Evolutionary conservation across 1,140 invertebrate species (phyloP).

Genomic region (Ditylenchus dipsaci): DNA sequence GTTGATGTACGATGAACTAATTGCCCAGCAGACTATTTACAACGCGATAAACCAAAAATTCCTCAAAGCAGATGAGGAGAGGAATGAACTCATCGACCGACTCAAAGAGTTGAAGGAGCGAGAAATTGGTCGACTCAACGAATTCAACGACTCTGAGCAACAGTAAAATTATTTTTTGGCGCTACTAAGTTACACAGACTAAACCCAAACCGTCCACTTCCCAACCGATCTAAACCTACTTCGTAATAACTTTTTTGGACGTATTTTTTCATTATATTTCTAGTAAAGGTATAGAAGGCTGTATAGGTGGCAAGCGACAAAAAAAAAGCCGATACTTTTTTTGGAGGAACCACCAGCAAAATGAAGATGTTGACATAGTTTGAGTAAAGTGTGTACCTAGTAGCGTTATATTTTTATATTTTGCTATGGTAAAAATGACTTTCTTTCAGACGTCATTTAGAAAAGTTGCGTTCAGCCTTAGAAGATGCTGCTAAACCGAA

Average conservation of each 20-base stretch:
- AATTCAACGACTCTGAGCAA: conserved; percentile 40
- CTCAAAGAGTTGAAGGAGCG: conserved; percentile 39
- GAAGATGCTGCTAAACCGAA: conserved; percentile 30
- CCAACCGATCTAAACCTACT: too few species aligned
- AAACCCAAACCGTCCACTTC: too few species aligned
- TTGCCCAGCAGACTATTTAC: conserved; percentile 31
- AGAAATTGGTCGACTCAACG: conserved; percentile 35
- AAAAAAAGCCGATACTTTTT: too few species aligned
- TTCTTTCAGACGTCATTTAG: conserved; percentile 17
- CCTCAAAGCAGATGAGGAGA: conserved; percentile 28
- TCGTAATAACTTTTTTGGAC: too few species aligned
- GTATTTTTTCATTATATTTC: too few species aligned
- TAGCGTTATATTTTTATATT: too few species aligned
- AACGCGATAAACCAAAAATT: conserved; percentile 29
- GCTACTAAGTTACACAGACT: neutral
- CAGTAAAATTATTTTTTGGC: conserved; percentile 24
- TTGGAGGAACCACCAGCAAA: too few species aligned
- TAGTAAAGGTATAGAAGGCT: too few species aligned
- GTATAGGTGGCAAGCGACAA: too few species aligned
- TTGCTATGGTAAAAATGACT: too few species aligned
- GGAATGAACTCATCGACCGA: conserved; percentile 23
- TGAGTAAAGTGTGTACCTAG: too few species aligned
- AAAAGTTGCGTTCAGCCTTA: conserved; percentile 23
- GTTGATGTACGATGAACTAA: conserved; percentile 17
- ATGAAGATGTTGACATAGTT: too few species aligned